Conservation (phyloP, 2,113 vertebrate species). For the Nyctereutes procyonoides region DNA sequence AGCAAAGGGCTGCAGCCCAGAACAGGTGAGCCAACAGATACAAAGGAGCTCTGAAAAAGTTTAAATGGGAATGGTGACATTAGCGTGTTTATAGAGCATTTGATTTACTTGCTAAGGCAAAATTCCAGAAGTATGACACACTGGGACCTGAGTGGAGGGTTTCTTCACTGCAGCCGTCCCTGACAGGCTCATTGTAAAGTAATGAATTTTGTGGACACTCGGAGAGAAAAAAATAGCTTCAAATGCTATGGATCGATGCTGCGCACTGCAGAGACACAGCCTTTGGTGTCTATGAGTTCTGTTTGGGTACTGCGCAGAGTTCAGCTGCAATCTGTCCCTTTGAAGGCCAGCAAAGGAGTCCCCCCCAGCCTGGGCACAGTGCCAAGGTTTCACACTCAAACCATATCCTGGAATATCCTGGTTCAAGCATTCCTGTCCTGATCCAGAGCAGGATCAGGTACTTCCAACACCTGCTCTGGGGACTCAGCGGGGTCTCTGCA, state of each 20-base stretch:
- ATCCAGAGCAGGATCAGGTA: neutral
- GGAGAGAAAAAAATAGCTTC: conserved; percentile 55
- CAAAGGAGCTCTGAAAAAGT: neutral
- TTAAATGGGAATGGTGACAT: neutral
- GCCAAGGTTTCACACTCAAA: neutral
- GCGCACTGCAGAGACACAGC: neutral
- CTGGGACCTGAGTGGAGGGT: neutral
- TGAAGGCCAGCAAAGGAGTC: neutral
- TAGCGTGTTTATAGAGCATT: neutral
- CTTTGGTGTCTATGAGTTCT: neutral
- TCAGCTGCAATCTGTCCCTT: neutral
- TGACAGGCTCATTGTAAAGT: conserved; percentile 56
- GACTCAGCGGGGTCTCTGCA: neutral
- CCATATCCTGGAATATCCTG: neutral
- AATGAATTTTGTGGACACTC: conserved; percentile 59
- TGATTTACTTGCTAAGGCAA: conserved; percentile 45
- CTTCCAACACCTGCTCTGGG: no score
- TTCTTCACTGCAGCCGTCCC: neutral
- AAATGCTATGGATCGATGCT: neutral
- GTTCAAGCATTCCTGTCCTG: neutral
- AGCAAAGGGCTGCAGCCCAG: neutral
- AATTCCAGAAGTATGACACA: neutral
- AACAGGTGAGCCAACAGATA: neutral
- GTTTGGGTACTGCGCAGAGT: neutral
- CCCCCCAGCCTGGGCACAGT: neutral